phyloP scores from a whole-genome alignment of 2,113 vertebrate genomes.

The Thinocorus orbignyianus region DNA sequence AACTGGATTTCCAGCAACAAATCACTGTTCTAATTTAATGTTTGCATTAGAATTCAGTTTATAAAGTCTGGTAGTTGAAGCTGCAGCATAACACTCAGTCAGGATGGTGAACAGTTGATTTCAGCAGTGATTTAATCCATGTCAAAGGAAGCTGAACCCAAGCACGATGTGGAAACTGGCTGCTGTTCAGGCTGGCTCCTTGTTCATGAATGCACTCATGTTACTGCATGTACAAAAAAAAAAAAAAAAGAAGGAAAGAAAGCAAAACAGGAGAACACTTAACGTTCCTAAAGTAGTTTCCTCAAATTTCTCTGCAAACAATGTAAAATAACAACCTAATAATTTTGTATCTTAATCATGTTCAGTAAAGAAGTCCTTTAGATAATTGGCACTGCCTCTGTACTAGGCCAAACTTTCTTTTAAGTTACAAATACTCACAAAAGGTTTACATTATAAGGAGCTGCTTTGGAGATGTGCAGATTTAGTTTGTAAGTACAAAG shows the following conservation, averaged over 20 bases:
- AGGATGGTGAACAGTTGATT: constrained; percentile 39
- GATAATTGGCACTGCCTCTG: constrained; percentile 82
- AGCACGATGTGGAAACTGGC: constrained; percentile 8
- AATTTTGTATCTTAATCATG: constrained; percentile 83
- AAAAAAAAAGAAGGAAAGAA: constrained; percentile 48
- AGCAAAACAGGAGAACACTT: constrained; percentile 67
- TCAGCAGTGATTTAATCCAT: constrained; percentile 61
- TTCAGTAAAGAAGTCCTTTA: constrained; percentile 82
- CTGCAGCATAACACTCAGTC: constrained; percentile 15
- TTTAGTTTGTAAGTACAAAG: constrained; percentile 98
- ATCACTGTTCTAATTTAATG: constrained; percentile 11
- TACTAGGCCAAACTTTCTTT: constrained; percentile 84
- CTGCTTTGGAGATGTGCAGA: constrained; percentile 91
- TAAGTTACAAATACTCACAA: constrained; percentile 86
- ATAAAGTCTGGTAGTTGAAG: background rate
- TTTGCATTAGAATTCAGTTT: constrained; percentile 35
- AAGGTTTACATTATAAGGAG: constrained; percentile 93
- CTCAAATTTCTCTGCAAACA: constrained; percentile 77
- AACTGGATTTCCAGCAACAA: constrained; percentile 39
- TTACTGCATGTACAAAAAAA: constrained; percentile 24
- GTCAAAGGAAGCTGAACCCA: constrained; percentile 53
- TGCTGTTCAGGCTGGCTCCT: constrained; percentile 45
- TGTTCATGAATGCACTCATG: constrained; percentile 7
- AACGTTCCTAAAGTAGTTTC: constrained; percentile 72
- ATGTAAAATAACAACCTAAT: constrained; percentile 75